Conservation (phyloP, 2,888 invertebrate genomes). For the Lasioglossum lativentre region DNA sequence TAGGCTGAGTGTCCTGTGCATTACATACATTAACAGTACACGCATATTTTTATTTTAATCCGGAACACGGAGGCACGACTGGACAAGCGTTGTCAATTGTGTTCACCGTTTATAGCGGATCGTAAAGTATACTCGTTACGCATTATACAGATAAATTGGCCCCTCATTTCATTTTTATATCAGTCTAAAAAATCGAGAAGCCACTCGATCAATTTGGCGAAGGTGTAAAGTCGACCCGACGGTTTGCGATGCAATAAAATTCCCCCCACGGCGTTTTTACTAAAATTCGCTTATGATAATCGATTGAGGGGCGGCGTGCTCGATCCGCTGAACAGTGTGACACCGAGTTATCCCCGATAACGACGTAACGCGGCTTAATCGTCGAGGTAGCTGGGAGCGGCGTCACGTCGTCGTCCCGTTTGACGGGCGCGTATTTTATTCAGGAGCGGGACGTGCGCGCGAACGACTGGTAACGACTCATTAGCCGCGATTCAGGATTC, state of each 20-base stretch:
- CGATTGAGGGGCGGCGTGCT: background rate
- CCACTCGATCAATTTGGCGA: background rate
- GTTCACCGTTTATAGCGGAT: too few relatives aligned
- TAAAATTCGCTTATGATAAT: background rate
- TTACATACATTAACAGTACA: background rate
- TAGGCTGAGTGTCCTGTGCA: background rate
- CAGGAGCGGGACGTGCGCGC: conserved; percentile 44
- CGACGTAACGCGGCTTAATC: conserved; percentile 60
- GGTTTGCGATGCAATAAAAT: background rate
- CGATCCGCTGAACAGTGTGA: conserved; percentile 3
- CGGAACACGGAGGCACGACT: background rate
- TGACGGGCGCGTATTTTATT: conserved; percentile 63
- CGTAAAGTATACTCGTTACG: too few relatives aligned
- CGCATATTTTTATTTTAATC: background rate
- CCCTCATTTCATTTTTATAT: background rate
- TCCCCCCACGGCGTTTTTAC: background rate
- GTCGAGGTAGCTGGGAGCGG: conserved; percentile 54
- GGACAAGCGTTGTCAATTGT: too few relatives aligned
- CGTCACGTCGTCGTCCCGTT: conserved; percentile 45
- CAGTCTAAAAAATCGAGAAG: background rate
- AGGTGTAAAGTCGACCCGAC: background rate
- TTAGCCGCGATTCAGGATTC: conserved; percentile 71
- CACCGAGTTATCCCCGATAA: conserved; percentile 35
- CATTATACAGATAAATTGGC: background rate
- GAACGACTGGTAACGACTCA: conserved; percentile 68